Base-by-base conservation (phyloP, 1,140 invertebrate genomes). In the Trichomalopsis sarcophagae region DNA sequence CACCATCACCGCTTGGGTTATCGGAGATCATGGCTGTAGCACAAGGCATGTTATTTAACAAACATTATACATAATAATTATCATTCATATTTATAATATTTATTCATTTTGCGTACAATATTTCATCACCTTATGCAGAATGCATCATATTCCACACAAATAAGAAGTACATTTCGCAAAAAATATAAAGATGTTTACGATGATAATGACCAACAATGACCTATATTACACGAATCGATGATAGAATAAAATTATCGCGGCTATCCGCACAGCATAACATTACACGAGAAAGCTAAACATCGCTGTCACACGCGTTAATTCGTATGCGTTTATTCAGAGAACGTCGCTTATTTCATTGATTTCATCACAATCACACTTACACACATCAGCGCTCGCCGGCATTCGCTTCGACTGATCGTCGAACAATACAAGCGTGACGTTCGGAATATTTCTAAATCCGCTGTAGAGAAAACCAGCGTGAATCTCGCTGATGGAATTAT, bases 401-500 rank as follows among this genome's bases (percentile, higher is more conserved):
- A 40, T 44, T 55, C 55, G 3, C 27, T 55, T 10, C 21, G 50
- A 27, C 10, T 33, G 50, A 23, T 30, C 14, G 23, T 75, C 27
- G 21, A 71, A 82, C 44, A 73, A 40, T 23, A 73, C 36, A 50
- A 81, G n/a, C 4, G 80, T 81, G 10, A 50, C 40, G 17, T 71
- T 73, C 5, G 68, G 80, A 17, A 47, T 47, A 6, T 30, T 66
- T 14, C n/a, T 81, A 5, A 69, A 66, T 0, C 21, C n/a, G 33
- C 23, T 85, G 1, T n/a, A 69, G 2, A 85, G 10, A 2, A 14
- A 44, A 10, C 47, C 69, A 27, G 79, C 77, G 47, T 55, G 44
- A n/a, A 81, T 30, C 69, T 85, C 68, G 10, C 6, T 40, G 7
- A 85, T 80, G 2, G 9, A 47, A 71, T 85, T 85, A 40, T 81